These are phyloP conservation scores for Nycteola revayana DNA, from an alignment of 2,888 invertebrate species.

Conservation along the genomic window DNA sequence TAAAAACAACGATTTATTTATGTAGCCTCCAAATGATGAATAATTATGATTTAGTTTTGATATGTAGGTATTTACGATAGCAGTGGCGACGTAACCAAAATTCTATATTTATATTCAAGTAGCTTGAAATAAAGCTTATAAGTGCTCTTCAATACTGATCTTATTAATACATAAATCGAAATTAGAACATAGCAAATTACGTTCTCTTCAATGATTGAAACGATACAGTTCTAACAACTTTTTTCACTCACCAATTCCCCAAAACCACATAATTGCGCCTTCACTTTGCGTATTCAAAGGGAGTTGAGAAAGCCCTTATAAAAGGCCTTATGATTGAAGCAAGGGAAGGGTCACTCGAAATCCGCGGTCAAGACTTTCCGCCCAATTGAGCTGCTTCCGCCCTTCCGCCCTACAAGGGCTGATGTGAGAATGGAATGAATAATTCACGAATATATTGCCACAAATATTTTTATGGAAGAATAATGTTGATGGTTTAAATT, in stretches of 20 bases:
- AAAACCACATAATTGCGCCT: conserved; percentile 30
- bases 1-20: no score
- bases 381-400: conserved; percentile 60
- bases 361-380: conserved; percentile 71
- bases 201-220: no score
- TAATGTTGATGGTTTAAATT: conserved; percentile 26
- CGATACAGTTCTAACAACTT: no score
- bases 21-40: no score
- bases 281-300: conserved; percentile 40
- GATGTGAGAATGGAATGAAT: conserved; percentile 36
- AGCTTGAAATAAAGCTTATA: no score
- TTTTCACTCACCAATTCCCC: conserved; percentile 18
- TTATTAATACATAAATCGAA: no score
- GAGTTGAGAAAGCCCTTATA: conserved; percentile 42
- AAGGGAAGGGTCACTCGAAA: conserved; percentile 73
- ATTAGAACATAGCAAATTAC: no score
- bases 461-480: conserved; percentile 17
- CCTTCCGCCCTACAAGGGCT: conserved; percentile 18
- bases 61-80: no score
- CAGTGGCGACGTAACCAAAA: no score
- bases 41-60: no score
- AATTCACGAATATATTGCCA: conserved; percentile 25
- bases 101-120: no score
- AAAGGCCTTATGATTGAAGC: conserved; percentile 60
- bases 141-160: no score